Evolutionary conservation across 2,888 invertebrate genomes (phyloP).

Genomic region (Orthonevra nobilis): DNA sequence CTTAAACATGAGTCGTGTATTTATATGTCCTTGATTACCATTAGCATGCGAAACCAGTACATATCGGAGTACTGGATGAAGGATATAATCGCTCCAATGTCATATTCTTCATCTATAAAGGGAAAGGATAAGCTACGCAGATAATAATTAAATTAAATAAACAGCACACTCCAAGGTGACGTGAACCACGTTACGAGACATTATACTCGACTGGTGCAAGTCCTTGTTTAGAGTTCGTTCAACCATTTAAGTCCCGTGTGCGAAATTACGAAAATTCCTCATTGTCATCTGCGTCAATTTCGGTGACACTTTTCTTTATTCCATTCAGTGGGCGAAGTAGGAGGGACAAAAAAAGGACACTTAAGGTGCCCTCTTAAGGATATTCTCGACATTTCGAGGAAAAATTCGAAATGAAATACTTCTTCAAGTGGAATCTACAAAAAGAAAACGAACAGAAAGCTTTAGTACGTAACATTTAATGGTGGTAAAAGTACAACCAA

Average conservation of each 20-base stretch:
- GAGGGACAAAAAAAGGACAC: slow-evolving; percentile 2
- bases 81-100: no score
- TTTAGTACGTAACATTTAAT: slow-evolving; percentile 40
- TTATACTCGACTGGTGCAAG: background rate
- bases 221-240: slow-evolving; percentile 25
- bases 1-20: no score
- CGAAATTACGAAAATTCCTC: slow-evolving; percentile 38
- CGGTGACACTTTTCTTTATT: background rate
- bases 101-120: no score
- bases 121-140: no score
- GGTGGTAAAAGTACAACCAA: slow-evolving; percentile 21
- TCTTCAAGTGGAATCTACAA: no score
- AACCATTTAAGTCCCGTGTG: slow-evolving; percentile 16
- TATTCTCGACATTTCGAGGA: slow-evolving; percentile 13
- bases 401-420: slow-evolving; percentile 29
- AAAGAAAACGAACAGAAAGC: slow-evolving; percentile 6
- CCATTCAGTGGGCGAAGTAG: no score
- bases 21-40: slow-evolving; percentile 12
- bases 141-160: slow-evolving; percentile 10
- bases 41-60: slow-evolving; percentile 16
- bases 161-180: background rate
- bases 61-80: no score
- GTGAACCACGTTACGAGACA: background rate
- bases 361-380: slow-evolving; percentile 20
- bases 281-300: slow-evolving; percentile 5